Base-by-base conservation (phyloP, 2,888 invertebrate species). In the Rhabditophanes sp. region DNA sequence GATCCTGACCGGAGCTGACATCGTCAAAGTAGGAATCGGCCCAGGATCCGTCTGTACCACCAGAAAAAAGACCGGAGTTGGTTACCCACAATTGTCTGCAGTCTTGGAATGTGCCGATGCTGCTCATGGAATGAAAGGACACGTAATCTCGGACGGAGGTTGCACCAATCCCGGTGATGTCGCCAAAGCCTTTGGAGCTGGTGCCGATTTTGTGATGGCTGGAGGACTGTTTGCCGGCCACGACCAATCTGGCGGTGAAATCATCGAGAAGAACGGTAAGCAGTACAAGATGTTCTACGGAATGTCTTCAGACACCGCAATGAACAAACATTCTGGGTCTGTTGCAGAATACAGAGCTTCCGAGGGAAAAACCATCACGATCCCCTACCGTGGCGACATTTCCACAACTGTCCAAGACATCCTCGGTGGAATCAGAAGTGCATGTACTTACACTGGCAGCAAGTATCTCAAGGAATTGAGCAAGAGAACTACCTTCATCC, bases 111-210 rank as follows among this genome's bases (percentile, higher is more conserved):
- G 85, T 68, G 82, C 84, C 3, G 85, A 85, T 70, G 85, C 85
- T 4, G 85, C 85, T 2, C 85, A 87, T 67, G 85, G 84, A 0
- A 74, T 87, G 5, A 81, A 82, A 50, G 87, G 85, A 21, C 85
- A 87, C 63, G 85, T 87, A 35, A 85, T 87, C 61, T 82, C 83
- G 80, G 87, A 87, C 66, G 87, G 87, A 8, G 87, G 87, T 0
- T 87, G 85, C 66, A 79, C 82, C 0, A 83, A 83, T 65, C 80
- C 85, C 1, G 85, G 71, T 20, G 85, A 87, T 66, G 79, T 87
- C 11, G 81, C 84, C 1, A 87, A 87, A 64, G 74, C 87, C 0
- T 84, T 87, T 69, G 85, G 85, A 20, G 85, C 82, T 3, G 87
- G 85, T 28, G 87, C 87, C 4, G 85, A 87, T 71, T 85, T 85